phyloP scores from a whole-genome alignment of 2,888 invertebrate genomes.

The Pocota personata region DNA sequence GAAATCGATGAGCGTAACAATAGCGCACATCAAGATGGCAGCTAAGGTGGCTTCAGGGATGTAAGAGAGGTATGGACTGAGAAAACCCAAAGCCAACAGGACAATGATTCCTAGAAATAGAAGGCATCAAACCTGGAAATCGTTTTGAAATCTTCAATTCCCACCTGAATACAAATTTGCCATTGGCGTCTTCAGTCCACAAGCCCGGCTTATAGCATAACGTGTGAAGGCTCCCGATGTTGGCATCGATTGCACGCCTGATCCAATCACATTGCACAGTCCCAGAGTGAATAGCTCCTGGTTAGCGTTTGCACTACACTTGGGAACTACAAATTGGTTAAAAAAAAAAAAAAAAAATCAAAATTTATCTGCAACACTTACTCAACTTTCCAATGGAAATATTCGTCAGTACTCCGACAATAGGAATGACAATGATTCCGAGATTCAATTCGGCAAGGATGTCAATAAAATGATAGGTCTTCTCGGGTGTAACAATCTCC shows the following conservation, averaged over 20 bases:
- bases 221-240: conserved; percentile 93
- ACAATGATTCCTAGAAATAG: conserved; percentile 87
- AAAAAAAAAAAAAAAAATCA: not conserved
- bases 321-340: conserved; percentile 84
- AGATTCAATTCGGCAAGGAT: conserved; percentile 89
- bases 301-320: conserved; percentile 90
- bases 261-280: conserved; percentile 91
- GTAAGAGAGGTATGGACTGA: conserved; percentile 95
- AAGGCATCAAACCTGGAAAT: not conserved
- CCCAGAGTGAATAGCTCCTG: conserved; percentile 96
- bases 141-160: not conserved
- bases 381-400: conserved; percentile 97
- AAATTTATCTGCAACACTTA: conserved; percentile 83
- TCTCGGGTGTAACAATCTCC: conserved; percentile 84
- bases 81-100: conserved; percentile 90
- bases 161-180: conserved; percentile 81
- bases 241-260: conserved; percentile 94
- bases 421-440: conserved; percentile 91
- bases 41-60: conserved; percentile 94
- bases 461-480: conserved; percentile 85
- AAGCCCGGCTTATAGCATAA: conserved; percentile 94
- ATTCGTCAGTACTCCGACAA: conserved; percentile 94
- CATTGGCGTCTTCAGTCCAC: conserved; percentile 93
- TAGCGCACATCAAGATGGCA: conserved; percentile 94
- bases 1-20: conserved; percentile 86